phyloP scores from a whole-genome alignment of 2,797 vertebrate species.

The Chelon auratus region DNA sequence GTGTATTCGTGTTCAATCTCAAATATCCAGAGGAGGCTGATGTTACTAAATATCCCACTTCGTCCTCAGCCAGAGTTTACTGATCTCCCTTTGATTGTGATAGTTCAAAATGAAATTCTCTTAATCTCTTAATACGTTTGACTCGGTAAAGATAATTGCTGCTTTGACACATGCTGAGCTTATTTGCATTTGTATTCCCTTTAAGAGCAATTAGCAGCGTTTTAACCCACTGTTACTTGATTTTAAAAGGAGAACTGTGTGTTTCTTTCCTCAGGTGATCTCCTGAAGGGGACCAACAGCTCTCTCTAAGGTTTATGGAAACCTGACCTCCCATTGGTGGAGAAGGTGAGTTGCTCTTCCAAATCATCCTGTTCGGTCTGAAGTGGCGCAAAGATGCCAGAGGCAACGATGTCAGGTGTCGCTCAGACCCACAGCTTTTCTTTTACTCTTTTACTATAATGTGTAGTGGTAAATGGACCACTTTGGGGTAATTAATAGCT shows the following conservation, averaged over 20 bases:
- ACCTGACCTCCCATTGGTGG: constrained; percentile 77
- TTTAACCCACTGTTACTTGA: neutral
- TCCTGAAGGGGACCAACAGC: constrained; percentile 72
- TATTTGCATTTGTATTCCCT: constrained; percentile 34
- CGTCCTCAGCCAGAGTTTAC: constrained; percentile 2
- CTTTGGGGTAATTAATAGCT: constrained; percentile 58
- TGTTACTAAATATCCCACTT: constrained; percentile 10
- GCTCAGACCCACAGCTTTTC: neutral
- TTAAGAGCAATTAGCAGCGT: constrained; percentile 11
- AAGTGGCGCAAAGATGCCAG: neutral
- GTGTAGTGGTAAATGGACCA: constrained; percentile 32
- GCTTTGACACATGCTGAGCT: constrained; percentile 16
- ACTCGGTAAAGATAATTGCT: constrained; percentile 24
- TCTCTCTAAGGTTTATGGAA: constrained; percentile 77
- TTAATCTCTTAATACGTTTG: constrained; percentile 29
- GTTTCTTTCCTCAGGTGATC: constrained; percentile 67
- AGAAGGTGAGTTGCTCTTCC: constrained; percentile 67
- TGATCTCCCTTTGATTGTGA: constrained; percentile 17
- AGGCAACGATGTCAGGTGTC: neutral
- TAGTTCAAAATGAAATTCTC: constrained; percentile 23
- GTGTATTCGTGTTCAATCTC: neutral
- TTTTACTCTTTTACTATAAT: constrained; percentile 20
- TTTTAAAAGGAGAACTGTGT: constrained; percentile 22
- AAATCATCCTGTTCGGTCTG: constrained; percentile 4
- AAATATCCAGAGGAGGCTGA: constrained; percentile 9